phyloP scores from a whole-genome alignment of 2,113 vertebrate genomes.

The Microtus pennsylvanicus region DNA sequence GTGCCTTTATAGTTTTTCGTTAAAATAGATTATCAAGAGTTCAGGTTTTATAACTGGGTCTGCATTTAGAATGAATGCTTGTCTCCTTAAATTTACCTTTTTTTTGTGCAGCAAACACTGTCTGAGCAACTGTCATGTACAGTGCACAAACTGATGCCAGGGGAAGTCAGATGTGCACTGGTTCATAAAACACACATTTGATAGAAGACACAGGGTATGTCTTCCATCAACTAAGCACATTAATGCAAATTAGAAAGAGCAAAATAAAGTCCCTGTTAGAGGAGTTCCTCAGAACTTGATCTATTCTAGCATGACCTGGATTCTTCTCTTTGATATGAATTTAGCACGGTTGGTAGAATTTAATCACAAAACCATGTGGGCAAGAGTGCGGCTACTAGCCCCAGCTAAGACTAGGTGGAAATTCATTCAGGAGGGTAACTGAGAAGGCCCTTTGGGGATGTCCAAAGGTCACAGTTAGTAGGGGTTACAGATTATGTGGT shows the following conservation, averaged over 20 bases:
- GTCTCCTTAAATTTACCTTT: not conserved
- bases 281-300: not conserved
- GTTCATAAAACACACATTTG: not conserved
- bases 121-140: not conserved
- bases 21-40: not conserved
- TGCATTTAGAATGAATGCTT: not conserved
- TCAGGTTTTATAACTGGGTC: not conserved
- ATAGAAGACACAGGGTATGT: not conserved
- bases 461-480: not conserved
- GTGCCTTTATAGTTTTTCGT: not conserved
- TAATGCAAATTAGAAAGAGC: not conserved
- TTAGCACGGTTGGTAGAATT: constrained; percentile 12
- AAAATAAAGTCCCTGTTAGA: not conserved
- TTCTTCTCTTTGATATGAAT: not conserved
- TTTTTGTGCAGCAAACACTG: not conserved
- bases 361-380: not conserved
- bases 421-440: too few species aligned
- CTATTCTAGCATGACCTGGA: not conserved
- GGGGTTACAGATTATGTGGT: not conserved
- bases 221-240: not conserved
- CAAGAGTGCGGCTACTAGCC: fast-evolving
- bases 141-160: not conserved
- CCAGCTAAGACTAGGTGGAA: not conserved
- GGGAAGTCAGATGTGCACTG: not conserved
- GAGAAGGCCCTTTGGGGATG: not conserved